phyloP scores from a whole-genome alignment of 2,113 vertebrate genomes.

The Pycnonotus jocosus region DNA sequence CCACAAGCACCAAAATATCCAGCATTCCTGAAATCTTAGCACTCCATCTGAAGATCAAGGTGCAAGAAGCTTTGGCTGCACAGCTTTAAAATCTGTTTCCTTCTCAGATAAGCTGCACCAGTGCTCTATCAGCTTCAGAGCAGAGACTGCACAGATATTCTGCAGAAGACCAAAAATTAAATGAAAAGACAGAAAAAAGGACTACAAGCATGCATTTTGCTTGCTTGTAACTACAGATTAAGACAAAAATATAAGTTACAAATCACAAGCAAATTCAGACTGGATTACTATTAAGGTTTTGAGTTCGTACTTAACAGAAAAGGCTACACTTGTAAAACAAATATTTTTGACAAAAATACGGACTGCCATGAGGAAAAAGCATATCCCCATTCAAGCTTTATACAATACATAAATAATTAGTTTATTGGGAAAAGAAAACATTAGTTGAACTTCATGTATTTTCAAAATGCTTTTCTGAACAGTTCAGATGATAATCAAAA shows the following conservation, averaged over 20 bases:
- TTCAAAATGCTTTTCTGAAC: not conserved
- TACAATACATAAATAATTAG: not conserved
- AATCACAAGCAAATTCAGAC: not conserved
- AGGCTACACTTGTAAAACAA: not conserved
- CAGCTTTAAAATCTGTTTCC: not conserved
- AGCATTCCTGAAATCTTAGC: not conserved
- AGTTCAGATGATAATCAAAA: not conserved
- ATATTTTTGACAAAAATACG: conserved; percentile 9
- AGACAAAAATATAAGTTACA: not conserved
- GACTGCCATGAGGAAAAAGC: not conserved
- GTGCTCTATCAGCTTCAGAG: not conserved
- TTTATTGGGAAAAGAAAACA: not conserved
- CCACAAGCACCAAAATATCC: not conserved
- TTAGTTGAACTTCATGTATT: not conserved
- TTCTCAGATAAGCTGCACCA: not conserved
- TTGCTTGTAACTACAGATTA: not conserved
- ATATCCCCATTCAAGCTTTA: not conserved
- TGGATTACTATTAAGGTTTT: not conserved
- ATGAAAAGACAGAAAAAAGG: not conserved
- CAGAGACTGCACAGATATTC: not conserved
- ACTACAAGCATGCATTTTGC: not conserved
- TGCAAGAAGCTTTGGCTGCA: not conserved
- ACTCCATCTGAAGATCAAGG: not conserved
- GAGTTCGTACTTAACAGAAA: not conserved
- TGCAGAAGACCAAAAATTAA: not conserved